Conservation (phyloP, 2,888 invertebrate genomes). For the Nemurella pictetii region DNA sequence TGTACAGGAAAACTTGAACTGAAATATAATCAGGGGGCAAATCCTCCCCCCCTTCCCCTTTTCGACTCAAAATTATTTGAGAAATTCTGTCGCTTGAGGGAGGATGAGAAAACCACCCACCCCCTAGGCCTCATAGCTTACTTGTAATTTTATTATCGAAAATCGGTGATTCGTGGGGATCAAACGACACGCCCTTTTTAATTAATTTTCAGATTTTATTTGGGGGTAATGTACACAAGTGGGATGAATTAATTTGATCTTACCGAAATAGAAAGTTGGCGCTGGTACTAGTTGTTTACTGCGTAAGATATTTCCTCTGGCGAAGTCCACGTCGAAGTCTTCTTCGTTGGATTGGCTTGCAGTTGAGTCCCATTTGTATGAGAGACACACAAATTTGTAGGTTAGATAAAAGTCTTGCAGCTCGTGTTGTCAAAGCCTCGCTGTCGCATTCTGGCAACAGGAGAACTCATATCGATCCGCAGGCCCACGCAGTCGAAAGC, state of each 20-base stretch:
- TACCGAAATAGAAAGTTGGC: constrained; percentile 17
- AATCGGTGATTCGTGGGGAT: too few species aligned
- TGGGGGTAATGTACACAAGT: not conserved
- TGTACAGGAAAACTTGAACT: too few species aligned
- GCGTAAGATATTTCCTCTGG: not conserved
- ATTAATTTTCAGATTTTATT: not conserved
- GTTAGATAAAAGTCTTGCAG: not conserved
- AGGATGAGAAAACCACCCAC: too few species aligned
- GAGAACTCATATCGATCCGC: not conserved
- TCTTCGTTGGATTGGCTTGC: not conserved
- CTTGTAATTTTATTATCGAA: too few species aligned
- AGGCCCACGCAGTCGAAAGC: not conserved
- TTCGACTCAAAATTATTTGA: too few species aligned
- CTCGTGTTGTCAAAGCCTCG: not conserved
- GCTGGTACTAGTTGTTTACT: not conserved
- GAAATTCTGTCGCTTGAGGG: too few species aligned
- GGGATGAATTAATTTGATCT: not conserved
- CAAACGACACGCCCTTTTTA: too few species aligned
- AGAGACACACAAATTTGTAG: not conserved
- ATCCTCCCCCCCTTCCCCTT: too few species aligned
- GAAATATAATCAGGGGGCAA: too few species aligned
- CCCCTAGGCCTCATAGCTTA: too few species aligned
- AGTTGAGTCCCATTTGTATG: not conserved
- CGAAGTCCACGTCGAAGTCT: not conserved
- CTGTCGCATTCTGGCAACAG: not conserved